Evolutionary conservation across 2,888 invertebrate species (phyloP).

Genomic region (Caenorhabditis sinica): DNA sequence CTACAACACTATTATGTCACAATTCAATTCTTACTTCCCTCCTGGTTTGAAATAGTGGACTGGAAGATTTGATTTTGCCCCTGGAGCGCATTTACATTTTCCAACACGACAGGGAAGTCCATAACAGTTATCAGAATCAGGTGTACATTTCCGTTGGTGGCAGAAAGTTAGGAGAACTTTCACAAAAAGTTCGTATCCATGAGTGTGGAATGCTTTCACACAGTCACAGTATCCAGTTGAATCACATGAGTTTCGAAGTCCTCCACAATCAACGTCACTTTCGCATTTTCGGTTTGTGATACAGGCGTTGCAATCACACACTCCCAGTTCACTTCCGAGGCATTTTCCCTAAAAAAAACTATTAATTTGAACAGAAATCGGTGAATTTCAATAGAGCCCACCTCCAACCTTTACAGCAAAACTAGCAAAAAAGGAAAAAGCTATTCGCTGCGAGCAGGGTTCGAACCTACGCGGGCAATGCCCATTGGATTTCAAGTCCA

Average conservation of each 20-base stretch:
- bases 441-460: constrained; percentile 86
- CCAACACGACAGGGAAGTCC: constrained; percentile 60
- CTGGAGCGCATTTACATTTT: constrained; percentile 47
- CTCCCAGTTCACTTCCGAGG: constrained; percentile 54
- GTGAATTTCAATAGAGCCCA: neutral
- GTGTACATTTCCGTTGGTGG: constrained; percentile 54
- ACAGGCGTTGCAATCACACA: constrained; percentile 64
- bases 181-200: constrained; percentile 59
- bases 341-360: constrained; percentile 62
- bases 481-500: constrained; percentile 88
- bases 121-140: constrained; percentile 51
- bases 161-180: constrained; percentile 60
- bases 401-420: neutral
- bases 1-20: neutral
- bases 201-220: constrained; percentile 59
- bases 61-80: constrained; percentile 35
- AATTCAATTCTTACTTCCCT: neutral
- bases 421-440: neutral
- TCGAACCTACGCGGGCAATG: constrained; percentile 88
- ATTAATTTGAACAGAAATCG: too few relatives aligned
- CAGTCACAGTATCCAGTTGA: constrained; percentile 54
- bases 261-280: constrained; percentile 61
- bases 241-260: constrained; percentile 53
- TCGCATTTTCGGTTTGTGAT: constrained; percentile 44
- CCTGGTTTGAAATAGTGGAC: constrained; percentile 60